These are phyloP conservation scores for Tetragonula carbonaria DNA, from an alignment of 2,888 invertebrate genomes.

Conservation along the genomic window DNA sequence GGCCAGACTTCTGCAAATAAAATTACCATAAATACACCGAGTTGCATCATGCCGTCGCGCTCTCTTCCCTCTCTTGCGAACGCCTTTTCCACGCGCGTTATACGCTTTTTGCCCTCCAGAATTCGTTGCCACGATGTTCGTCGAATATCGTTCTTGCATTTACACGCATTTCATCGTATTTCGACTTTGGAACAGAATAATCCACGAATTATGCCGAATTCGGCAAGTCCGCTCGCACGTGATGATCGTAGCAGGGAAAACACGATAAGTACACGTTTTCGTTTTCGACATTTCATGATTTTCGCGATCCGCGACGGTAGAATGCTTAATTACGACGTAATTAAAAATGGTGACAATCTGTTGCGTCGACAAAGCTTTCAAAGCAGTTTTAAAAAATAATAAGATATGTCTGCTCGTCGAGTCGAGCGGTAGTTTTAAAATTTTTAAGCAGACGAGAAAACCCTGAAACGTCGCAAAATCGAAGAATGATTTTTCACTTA, in stretches of 20 bases:
- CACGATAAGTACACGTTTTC: neutral
- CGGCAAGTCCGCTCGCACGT: neutral
- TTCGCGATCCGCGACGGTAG: neutral
- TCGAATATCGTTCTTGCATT: neutral
- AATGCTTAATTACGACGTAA: neutral
- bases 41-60: slow-evolving; percentile 39
- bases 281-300: neutral
- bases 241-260: neutral
- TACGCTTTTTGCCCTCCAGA: neutral
- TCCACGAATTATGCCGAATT: neutral
- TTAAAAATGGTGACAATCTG: neutral
- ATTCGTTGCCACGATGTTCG: neutral
- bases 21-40: slow-evolving; percentile 50
- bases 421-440: neutral
- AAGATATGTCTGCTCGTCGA: neutral
- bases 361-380: neutral
- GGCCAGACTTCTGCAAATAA: slow-evolving; percentile 53
- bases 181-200: neutral
- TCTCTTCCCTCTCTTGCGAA: slow-evolving; percentile 15
- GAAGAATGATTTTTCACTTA: neutral
- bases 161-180: no score
- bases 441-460: neutral
- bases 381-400: neutral
- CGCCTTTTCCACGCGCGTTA: neutral
- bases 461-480: neutral